Evolutionary conservation across 92 coral and sea anemone genomes (phyloP).

Genomic region (Epizoanthus illoricatus): DNA sequence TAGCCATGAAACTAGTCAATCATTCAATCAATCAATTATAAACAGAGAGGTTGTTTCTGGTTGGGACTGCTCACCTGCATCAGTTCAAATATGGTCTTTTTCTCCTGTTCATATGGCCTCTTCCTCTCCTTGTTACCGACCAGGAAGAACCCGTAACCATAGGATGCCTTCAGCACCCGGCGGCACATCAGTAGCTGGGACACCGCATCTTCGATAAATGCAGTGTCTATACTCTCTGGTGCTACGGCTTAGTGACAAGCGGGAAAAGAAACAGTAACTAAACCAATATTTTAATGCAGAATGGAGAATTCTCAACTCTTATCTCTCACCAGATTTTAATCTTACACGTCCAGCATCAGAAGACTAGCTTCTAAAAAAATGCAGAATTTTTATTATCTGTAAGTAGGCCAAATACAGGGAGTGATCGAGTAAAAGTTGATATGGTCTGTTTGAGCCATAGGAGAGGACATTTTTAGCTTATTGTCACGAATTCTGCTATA

Average conservation of each 20-base stretch:
- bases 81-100: conserved; percentile 83
- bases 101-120: conserved; percentile 46
- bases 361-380: too few species aligned
- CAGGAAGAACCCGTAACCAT: conserved; percentile 86
- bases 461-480: too few species aligned
- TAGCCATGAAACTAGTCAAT: too few species aligned
- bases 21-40: too few species aligned
- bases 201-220: conserved; percentile 91
- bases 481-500: too few species aligned
- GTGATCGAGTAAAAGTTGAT: too few species aligned
- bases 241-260: conserved; percentile 57
- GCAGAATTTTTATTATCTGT: too few species aligned
- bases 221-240: conserved; percentile 77
- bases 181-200: conserved; percentile 79
- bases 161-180: conserved; percentile 86
- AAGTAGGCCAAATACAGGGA: too few species aligned
- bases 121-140: conserved; percentile 89
- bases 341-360: too few species aligned
- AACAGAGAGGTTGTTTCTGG: too few species aligned
- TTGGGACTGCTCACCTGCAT: conserved; percentile 73
- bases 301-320: background rate
- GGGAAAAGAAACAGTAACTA: background rate
- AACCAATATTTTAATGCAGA: background rate
- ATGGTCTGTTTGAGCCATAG: too few species aligned
- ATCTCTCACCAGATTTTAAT: too few species aligned